Conservation (phyloP, 2,797 vertebrate genomes). For the Emydoidea blandingii region DNA sequence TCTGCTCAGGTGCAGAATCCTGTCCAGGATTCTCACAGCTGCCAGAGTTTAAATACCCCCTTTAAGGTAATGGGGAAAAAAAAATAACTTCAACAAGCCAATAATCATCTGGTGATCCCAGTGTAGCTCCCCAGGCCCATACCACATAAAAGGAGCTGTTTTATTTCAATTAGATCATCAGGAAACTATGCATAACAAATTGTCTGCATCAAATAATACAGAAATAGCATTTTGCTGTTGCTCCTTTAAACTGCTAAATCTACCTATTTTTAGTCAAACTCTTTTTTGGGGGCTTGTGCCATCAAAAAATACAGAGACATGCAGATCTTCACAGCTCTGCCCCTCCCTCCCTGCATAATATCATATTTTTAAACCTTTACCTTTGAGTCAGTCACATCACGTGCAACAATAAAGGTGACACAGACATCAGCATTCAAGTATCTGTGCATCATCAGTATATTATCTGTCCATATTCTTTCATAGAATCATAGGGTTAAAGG, state of each 20-base stretch:
- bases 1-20: background rate
- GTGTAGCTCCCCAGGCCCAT: background rate
- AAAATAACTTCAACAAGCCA: background rate
- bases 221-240: rapidly evolving
- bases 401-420: background rate
- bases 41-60: background rate
- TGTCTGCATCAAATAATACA: rapidly evolving
- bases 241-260: background rate
- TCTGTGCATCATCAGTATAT: background rate
- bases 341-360: background rate
- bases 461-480: background rate
- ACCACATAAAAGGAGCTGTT: background rate
- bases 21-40: background rate
- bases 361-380: background rate
- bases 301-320: background rate
- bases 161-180: background rate
- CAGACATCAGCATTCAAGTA: background rate
- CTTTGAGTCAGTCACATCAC: background rate
- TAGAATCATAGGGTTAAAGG: background rate
- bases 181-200: rapidly evolving
- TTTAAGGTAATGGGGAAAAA: background rate
- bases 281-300: background rate
- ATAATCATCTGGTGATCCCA: background rate
- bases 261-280: background rate
- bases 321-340: background rate